These are phyloP conservation scores for Gobio occitaniae DNA, from an alignment of 2,797 vertebrate genomes.

Conservation along the genomic window DNA sequence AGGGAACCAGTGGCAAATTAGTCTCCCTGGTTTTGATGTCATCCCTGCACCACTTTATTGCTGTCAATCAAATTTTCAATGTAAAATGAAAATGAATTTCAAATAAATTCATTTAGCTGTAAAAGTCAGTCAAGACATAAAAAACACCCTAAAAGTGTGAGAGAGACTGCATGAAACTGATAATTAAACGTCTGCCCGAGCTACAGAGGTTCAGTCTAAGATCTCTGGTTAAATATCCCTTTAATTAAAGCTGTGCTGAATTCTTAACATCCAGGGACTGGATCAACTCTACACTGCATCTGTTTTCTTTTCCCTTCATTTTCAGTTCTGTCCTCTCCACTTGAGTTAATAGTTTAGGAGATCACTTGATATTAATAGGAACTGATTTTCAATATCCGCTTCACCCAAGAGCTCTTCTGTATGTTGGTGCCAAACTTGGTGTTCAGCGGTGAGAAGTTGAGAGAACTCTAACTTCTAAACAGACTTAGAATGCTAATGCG, in stretches of 20 bases:
- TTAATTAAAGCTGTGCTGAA: conserved; percentile 72
- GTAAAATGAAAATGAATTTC: not conserved
- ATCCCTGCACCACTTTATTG: not conserved
- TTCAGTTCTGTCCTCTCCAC: not conserved
- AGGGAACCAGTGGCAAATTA: too few species aligned
- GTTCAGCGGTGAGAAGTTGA: not conserved
- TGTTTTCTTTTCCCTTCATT: conserved; percentile 49
- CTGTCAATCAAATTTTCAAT: not conserved
- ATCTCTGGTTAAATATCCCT: conserved; percentile 71
- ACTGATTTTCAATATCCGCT: conserved; percentile 38
- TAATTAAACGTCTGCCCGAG: conserved; percentile 73
- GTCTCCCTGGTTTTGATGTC: not conserved
- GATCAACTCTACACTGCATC: conserved; percentile 72
- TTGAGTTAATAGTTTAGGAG: conserved; percentile 28
- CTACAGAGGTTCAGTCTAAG: conserved; percentile 69
- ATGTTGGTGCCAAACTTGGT: conserved; percentile 15
- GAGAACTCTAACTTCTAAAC: conserved; percentile 2
- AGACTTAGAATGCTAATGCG: conserved; percentile 34
- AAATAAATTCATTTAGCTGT: not conserved
- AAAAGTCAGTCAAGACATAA: not conserved
- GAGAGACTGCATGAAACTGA: conserved; percentile 53
- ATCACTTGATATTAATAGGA: conserved; percentile 46
- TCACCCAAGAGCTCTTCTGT: conserved; percentile 24
- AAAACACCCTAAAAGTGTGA: not conserved
- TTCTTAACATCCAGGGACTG: conserved; percentile 69